Evolutionary conservation across 2,797 vertebrate genomes (phyloP).

Genomic region (Danio albolineatus): DNA sequence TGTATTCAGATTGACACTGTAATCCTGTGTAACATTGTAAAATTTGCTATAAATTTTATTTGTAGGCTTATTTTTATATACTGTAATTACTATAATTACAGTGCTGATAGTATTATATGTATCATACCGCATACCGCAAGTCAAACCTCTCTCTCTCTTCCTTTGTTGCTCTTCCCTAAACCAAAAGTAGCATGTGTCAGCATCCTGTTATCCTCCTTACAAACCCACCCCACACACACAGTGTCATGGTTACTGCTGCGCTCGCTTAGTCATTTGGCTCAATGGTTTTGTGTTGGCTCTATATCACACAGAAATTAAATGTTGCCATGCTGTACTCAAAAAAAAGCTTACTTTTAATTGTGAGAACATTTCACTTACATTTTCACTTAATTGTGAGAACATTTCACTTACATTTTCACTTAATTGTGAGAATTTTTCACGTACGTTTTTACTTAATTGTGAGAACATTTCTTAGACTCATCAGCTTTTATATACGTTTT

Average conservation of each 20-base stretch:
- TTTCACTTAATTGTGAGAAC: too few relatives aligned
- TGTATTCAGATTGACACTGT: too few relatives aligned
- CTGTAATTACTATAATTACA: slow-evolving; percentile 56
- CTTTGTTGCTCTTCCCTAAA: slow-evolving; percentile 16
- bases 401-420: too few relatives aligned
- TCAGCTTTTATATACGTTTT: too few relatives aligned
- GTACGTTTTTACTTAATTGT: too few relatives aligned
- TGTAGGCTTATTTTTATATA: too few relatives aligned
- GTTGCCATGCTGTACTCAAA: background rate
- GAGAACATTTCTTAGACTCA: background rate
- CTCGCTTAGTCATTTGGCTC: slow-evolving; percentile 74
- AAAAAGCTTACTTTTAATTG: background rate
- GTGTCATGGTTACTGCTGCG: slow-evolving; percentile 76
- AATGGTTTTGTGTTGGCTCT: slow-evolving; percentile 71
- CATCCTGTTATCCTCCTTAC: slow-evolving; percentile 29
- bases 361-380: background rate
- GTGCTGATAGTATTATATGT: slow-evolving; percentile 44
- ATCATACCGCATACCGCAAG: background rate
- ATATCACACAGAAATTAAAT: slow-evolving; percentile 64
- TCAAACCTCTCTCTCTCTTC: slow-evolving; percentile 3
- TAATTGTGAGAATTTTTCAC: background rate
- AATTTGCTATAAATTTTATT: too few relatives aligned
- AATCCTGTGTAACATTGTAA: too few relatives aligned
- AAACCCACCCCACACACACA: slow-evolving; percentile 29
- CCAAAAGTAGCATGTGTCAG: slow-evolving; percentile 41